phyloP scores from a whole-genome alignment of 2,113 vertebrate species.

The Mesocricetus auratus region DNA sequence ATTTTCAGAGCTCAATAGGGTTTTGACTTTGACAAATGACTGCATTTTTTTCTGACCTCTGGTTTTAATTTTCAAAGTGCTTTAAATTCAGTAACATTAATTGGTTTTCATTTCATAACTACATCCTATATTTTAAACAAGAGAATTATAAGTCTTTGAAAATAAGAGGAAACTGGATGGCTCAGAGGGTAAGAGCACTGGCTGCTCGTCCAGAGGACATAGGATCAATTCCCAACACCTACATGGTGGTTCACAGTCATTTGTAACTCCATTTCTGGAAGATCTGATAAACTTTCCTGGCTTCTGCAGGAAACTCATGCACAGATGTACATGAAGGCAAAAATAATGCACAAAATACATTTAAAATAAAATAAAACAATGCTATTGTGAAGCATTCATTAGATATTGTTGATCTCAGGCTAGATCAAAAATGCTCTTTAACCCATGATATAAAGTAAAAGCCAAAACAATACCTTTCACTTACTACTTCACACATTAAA shows the following conservation, averaged over 20 bases:
- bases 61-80: conserved; percentile 1
- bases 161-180: background rate
- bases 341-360: background rate
- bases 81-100: background rate
- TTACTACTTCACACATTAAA: background rate
- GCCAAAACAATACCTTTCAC: background rate
- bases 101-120: background rate
- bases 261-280: background rate
- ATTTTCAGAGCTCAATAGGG: background rate
- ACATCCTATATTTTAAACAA: conserved; percentile 20
- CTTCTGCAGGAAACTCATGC: background rate
- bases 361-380: background rate
- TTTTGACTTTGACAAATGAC: conserved; percentile 14
- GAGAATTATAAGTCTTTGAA: background rate
- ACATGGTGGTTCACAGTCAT: background rate
- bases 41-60: background rate
- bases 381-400: background rate
- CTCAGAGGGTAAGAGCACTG: background rate
- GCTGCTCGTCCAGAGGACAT: background rate
- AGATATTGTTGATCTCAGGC: background rate
- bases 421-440: background rate
- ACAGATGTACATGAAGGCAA: background rate
- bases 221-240: background rate
- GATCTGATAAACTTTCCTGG: background rate
- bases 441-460: background rate